Percentiles rank a stretch among this genome's conserved stretches.
Evolutionary conservation across 2,888 invertebrate genomes (phyloP).

Genomic region (Tipula unca): DNA sequence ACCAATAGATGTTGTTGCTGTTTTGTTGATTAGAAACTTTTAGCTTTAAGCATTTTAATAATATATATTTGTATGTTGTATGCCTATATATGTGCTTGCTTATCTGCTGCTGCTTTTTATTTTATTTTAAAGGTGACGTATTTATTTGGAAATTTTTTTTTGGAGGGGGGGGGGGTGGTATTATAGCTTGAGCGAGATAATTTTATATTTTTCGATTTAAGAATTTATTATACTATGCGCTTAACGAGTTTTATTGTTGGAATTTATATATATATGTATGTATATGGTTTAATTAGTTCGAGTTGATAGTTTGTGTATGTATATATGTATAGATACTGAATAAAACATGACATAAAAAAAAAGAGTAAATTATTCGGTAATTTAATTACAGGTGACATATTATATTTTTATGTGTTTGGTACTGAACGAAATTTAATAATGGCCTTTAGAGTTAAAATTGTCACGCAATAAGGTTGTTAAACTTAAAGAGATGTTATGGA

Average conservation of each 20-base stretch:
- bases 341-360: background rate
- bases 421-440: too few relatives aligned
- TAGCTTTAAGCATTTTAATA: background rate
- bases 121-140: background rate
- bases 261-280: too few relatives aligned
- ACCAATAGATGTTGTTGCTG: background rate
- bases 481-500: too few relatives aligned
- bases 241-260: background rate
- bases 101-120: background rate
- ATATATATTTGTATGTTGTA: background rate
- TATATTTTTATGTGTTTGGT: background rate
- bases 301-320: background rate
- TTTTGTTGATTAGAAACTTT: conserved; percentile 4
- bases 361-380: background rate
- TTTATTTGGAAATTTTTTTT: background rate
- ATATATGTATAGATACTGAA: too few relatives aligned
- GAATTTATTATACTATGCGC: background rate
- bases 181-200: background rate
- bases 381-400: background rate
- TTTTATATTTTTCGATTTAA: background rate
- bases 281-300: background rate
- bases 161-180: background rate
- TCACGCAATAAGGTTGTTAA: too few relatives aligned
- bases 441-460: too few relatives aligned
- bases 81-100: background rate